Conservation (phyloP, 1,140 invertebrate species). For the Macrobrachium nipponense region DNA sequence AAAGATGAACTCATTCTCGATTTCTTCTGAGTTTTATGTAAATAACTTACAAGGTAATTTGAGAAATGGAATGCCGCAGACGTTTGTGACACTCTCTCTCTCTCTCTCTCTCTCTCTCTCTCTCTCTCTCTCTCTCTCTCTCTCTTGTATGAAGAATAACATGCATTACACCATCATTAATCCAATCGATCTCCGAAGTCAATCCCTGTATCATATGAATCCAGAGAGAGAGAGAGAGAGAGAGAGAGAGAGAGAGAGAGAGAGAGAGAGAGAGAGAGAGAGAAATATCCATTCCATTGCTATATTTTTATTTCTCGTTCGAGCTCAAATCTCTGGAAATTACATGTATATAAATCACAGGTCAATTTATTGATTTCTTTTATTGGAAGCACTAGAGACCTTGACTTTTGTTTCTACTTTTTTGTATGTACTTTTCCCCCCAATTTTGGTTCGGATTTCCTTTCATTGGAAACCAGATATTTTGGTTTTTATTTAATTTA, state of each 20-base stretch:
- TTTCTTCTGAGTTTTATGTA: no score
- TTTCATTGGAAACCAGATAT: not conserved
- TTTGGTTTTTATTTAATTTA: not conserved
- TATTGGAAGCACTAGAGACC: not conserved
- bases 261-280: conserved; percentile 26
- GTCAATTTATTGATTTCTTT: not conserved
- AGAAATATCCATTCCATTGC: not conserved
- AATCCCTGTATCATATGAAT: not conserved
- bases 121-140: no score
- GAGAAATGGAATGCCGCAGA: no score
- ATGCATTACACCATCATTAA: no score
- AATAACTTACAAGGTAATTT: no score
- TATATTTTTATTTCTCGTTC: no score
- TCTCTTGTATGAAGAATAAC: no score
- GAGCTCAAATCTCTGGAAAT: not conserved
- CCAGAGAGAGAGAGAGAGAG: not conserved
- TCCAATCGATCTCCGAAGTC: no score
- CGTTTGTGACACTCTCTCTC: no score
- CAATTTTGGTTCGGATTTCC: not conserved
- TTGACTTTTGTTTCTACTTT: not conserved
- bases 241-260: not conserved
- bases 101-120: no score
- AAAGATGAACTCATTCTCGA: no score
- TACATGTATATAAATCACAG: not conserved
- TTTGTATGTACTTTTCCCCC: not conserved